Evolutionary conservation across 2,797 vertebrate species (phyloP).

Genomic region (Hapalemur alaotrensis): DNA sequence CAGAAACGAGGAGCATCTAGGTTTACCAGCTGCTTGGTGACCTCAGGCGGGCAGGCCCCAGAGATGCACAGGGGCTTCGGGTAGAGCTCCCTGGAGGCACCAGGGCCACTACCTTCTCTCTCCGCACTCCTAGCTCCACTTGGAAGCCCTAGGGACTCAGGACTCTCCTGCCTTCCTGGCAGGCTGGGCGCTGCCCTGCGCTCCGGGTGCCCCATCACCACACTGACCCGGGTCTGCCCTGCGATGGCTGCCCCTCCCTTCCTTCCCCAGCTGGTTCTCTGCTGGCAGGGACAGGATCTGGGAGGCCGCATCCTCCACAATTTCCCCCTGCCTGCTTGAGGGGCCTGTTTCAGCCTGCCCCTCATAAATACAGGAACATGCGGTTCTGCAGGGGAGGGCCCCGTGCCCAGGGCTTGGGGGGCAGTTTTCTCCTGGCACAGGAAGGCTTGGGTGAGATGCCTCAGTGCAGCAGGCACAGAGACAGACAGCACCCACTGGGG

Average conservation of each 20-base stretch:
- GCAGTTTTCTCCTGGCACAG: constrained; percentile 35
- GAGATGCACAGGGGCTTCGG: neutral
- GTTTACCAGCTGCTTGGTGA: neutral
- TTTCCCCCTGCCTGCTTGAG: constrained; percentile 59
- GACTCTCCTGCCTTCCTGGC: neutral
- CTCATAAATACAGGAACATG: constrained; percentile 83
- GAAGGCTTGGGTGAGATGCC: constrained; percentile 20
- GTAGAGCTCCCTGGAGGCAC: neutral
- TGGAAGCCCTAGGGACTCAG: neutral
- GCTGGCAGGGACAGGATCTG: constrained; percentile 48
- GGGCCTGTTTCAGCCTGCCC: constrained; percentile 83
- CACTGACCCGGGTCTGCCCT: constrained; percentile 37
- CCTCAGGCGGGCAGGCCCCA: neutral
- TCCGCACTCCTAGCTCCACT: neutral
- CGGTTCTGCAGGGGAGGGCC: constrained; percentile 72
- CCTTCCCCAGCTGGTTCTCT: constrained; percentile 7
- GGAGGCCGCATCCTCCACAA: neutral
- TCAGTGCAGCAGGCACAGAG: neutral
- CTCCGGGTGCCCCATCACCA: neutral
- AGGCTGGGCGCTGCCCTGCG: neutral
- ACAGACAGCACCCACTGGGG: neutral
- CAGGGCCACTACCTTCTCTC: neutral
- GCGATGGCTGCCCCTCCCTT: neutral
- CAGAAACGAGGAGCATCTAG: neutral
- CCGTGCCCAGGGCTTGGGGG: neutral